Base-by-base conservation (phyloP, 2,113 vertebrate genomes). In the Lutjanus erythropterus region DNA sequence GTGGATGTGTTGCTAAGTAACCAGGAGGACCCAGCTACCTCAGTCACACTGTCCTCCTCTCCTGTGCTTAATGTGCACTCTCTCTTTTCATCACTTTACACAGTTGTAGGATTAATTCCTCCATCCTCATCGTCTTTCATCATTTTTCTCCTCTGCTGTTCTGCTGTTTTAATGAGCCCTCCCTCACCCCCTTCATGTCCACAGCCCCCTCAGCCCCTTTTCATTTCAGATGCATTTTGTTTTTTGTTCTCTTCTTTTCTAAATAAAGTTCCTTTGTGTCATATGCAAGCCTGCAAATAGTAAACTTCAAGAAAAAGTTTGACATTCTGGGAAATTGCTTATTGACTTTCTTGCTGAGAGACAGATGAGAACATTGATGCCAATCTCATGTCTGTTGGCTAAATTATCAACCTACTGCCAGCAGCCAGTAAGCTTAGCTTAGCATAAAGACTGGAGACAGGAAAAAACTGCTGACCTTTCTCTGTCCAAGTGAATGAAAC, bases 1-100 rank as follows among this genome's bases (percentile, higher is more conserved):
- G n/a, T n/a, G n/a, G 86, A 84, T 55, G 31, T 68, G 77, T n/a
- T 5, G 83, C 88, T 94, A 94, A 95, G 96, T 95, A 96, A 93
- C 91, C 82, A 85, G 84, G 86, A 75, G 46, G 46, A 65, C 56
- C 84, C 78, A 33, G 91, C 94, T 95, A 91, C 64, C 46, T 77
- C 46, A 23, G 55, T 74, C 73, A 7, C 69, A 86, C 90, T 83
- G 7, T 78, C 59, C 42, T 62, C 33, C 50, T 66, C 44, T 70
- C 50, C n/a, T n/a, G n/a, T 12, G 9, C 55, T 19, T 33, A 23
- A 58, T 49, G 60, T 60, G n/a, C 9, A 0, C 25, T 31, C 53
- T 53, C 37, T 64, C 47, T 62, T 44, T 60, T 79, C 14, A 23
- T 75, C 33, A 35, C 21, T 71, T 59, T n/a, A n/a, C n/a, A n/a